Percentiles rank a stretch among this genome's conserved stretches.
phyloP scores from a whole-genome alignment of 2,797 vertebrate genomes.

The Sparidentex hasta region DNA sequence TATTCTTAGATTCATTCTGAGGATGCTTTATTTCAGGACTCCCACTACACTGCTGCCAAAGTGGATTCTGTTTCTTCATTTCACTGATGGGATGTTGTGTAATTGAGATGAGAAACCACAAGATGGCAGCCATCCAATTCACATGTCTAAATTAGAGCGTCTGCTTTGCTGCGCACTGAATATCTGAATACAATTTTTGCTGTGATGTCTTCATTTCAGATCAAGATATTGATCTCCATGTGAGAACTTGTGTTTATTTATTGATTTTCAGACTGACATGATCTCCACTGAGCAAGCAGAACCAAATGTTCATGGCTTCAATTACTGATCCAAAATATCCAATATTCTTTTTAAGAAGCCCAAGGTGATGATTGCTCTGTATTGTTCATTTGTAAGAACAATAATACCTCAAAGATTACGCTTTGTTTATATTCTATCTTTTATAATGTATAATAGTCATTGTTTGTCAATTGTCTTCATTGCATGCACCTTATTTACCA shows the following conservation, averaged over 20 bases:
- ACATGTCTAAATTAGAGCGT: not conserved
- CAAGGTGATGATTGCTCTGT: not conserved
- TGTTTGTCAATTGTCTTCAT: no score
- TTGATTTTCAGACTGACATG: not conserved
- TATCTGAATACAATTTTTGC: not conserved
- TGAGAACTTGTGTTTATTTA: not conserved
- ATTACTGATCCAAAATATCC: not conserved
- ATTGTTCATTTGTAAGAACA: not conserved
- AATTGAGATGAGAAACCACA: slow-evolving; percentile 72
- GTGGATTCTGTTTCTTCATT: not conserved
- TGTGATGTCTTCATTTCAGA: slow-evolving; percentile 6
- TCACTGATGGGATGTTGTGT: slow-evolving; percentile 39
- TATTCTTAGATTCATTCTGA: no score
- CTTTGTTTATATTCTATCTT: no score
- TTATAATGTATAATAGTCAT: no score
- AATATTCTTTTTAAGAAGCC: not conserved
- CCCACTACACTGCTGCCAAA: not conserved
- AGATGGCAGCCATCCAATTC: slow-evolving; percentile 77
- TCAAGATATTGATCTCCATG: not conserved
- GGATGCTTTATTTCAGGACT: not conserved
- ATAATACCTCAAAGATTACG: not conserved
- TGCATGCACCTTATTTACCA: no score
- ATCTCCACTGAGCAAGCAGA: not conserved
- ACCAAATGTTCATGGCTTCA: not conserved
- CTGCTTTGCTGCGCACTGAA: slow-evolving; percentile 6